phyloP scores from a whole-genome alignment of 1,140 invertebrate species.

The Cydia pomonella region DNA sequence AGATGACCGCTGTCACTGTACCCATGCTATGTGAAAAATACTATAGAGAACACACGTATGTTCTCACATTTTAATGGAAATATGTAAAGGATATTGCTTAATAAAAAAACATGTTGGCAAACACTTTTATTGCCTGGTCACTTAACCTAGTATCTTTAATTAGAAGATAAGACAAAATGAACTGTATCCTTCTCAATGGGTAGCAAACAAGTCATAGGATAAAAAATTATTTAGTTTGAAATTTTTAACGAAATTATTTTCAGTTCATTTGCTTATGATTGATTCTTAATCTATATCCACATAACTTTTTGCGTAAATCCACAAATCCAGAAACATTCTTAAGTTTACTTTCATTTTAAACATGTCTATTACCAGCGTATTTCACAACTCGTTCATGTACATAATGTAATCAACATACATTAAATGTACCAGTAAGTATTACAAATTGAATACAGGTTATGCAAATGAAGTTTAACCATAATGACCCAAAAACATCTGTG shows the following conservation, averaged over 20 bases:
- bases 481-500: background rate
- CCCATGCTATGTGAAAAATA: too few species aligned
- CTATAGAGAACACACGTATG: too few species aligned
- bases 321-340: slow-evolving; percentile 1
- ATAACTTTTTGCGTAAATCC: background rate
- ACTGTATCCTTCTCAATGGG: background rate
- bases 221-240: background rate
- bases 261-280: slow-evolving; percentile 16
- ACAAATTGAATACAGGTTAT: background rate
- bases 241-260: background rate
- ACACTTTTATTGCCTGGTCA: slow-evolving; percentile 24
- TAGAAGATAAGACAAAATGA: background rate
- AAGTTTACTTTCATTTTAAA: background rate
- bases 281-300: slow-evolving; percentile 23
- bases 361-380: background rate
- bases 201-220: slow-evolving; percentile 1
- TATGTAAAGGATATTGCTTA: slow-evolving; percentile 6
- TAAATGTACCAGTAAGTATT: background rate
- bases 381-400: background rate
- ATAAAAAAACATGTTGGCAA: slow-evolving; percentile 14
- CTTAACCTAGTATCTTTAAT: slow-evolving; percentile 14
- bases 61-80: background rate
- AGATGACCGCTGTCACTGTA: too few species aligned
- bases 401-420: background rate
- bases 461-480: background rate